Base-by-base conservation (phyloP, 1,140 invertebrate species). In the Dreissena polymorpha region DNA sequence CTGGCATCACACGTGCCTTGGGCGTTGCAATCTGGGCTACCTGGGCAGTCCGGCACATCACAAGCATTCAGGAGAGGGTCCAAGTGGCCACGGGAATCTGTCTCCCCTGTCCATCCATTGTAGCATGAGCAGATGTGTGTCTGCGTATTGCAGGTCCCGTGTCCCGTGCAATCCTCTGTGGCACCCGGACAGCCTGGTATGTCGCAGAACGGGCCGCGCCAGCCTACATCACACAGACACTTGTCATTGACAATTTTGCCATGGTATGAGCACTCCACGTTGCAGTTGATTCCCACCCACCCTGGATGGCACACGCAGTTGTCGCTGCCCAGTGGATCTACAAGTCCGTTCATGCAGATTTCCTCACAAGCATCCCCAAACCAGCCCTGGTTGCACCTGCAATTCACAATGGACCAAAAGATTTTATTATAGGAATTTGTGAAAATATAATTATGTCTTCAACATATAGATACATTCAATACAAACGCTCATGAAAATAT, bases 231-330 rank as follows among this genome's bases (percentile, higher is more conserved):
- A 84, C 89, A 90, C 12, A 79, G 7, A 85, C 89, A 90, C 18
- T 25, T 68, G 18, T 69, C 79, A 23, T 77, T 76, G 3, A 72
- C 49, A 16, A 89, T 85, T 10, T 65, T 74, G 16, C 89, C 89
- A 82, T 89, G 86, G 13, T 85, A 74, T 13, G 89, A 90, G 72
- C 89, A 90, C 64, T 88, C 87, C 0, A 84, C 80, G 70, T 89
- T 86, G 87, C 89, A 90, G 76, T 88, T 87, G 55, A 87, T 88
- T 10, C 88, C 89, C 7, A 81, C 85, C 88, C 88, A 90, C 16
- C 89, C 89, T 49, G 86, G 80, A 51, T 89, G 25, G 85, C 89
- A 90, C 23, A 71, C 74, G 83, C 89, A 90, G 83, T 86, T 86
- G 27, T 86, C 76, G 69, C 84, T 86, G 14, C 84, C 86, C 7